Percentiles rank a stretch among this genome's conserved stretches.
Conservation (phyloP, 1,140 invertebrate species). For the Drosophila navojoa region DNA sequence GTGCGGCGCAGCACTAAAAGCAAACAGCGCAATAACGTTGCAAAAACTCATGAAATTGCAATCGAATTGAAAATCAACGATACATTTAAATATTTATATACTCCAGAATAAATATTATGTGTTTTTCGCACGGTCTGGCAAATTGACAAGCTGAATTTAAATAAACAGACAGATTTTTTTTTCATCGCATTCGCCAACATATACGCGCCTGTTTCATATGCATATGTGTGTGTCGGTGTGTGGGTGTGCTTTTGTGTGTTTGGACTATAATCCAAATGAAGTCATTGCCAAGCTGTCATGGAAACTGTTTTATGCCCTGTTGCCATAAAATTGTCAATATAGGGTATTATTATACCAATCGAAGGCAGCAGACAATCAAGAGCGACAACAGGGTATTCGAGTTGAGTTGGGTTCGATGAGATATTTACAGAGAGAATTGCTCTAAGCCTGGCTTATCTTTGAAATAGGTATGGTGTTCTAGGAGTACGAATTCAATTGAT, state of each 20-base stretch:
- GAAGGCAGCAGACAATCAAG: not conserved
- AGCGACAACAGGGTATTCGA: not conserved
- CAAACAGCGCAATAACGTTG: not conserved
- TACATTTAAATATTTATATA: slow-evolving; percentile 32
- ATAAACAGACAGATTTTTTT: slow-evolving; percentile 67
- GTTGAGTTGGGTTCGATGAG: not conserved
- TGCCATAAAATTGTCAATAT: slow-evolving; percentile 1
- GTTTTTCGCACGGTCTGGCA: slow-evolving; percentile 46
- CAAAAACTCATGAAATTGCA: not conserved
- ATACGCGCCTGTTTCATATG: slow-evolving; percentile 14
- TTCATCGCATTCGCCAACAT: slow-evolving; percentile 34
- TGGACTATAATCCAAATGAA: slow-evolving; percentile 46
- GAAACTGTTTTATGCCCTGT: slow-evolving; percentile 17
- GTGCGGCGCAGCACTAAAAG: not conserved
- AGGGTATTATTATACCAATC: not conserved
- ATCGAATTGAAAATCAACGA: slow-evolving; percentile 36
- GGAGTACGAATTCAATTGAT: too few relatives aligned
- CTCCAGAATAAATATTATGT: slow-evolving; percentile 50
- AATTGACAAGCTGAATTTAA: slow-evolving; percentile 19
- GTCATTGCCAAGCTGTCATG: slow-evolving; percentile 60
- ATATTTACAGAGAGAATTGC: too few relatives aligned
- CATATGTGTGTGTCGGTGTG: not conserved
- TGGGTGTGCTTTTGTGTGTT: slow-evolving; percentile 12
- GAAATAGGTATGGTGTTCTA: too few relatives aligned
- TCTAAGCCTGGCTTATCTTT: too few relatives aligned